Percentiles rank a stretch among this genome's conserved stretches.
These are phyloP conservation scores for Gavia stellata DNA, from an alignment of 2,113 vertebrate genomes.

Conservation along the genomic window DNA sequence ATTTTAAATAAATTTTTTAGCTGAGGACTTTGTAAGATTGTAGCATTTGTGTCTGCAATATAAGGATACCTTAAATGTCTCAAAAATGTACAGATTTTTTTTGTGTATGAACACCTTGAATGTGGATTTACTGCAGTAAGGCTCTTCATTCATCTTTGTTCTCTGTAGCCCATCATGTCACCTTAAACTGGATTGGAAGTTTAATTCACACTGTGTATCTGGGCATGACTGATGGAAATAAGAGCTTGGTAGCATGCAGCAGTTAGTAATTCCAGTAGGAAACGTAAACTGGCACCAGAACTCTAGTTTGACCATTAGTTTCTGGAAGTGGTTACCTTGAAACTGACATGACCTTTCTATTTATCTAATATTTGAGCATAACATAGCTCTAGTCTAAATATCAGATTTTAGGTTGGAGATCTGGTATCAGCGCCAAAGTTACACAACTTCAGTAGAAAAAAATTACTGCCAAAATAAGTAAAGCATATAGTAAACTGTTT, in stretches of 20 bases:
- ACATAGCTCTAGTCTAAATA: background rate
- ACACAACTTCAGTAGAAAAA: background rate
- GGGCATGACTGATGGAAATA: background rate
- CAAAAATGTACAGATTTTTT: background rate
- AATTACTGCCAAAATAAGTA: background rate
- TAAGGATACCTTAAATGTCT: background rate
- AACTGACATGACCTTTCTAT: background rate
- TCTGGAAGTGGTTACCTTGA: background rate
- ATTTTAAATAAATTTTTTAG: background rate
- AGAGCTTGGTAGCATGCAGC: background rate
- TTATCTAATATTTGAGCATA: background rate
- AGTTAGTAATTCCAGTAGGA: background rate
- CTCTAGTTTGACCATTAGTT: background rate
- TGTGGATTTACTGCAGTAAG: background rate
- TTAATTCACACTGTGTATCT: background rate
- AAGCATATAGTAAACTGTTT: background rate
- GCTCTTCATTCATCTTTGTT: background rate
- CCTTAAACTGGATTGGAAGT: background rate
- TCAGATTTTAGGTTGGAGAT: background rate
- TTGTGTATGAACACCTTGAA: background rate
- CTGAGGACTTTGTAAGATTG: background rate
- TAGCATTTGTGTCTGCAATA: background rate
- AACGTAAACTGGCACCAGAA: background rate
- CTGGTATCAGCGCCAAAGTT: background rate
- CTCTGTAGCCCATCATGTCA: background rate